Base-by-base conservation (phyloP, 2,797 vertebrate genomes). In the Sebastes wilsoni region DNA sequence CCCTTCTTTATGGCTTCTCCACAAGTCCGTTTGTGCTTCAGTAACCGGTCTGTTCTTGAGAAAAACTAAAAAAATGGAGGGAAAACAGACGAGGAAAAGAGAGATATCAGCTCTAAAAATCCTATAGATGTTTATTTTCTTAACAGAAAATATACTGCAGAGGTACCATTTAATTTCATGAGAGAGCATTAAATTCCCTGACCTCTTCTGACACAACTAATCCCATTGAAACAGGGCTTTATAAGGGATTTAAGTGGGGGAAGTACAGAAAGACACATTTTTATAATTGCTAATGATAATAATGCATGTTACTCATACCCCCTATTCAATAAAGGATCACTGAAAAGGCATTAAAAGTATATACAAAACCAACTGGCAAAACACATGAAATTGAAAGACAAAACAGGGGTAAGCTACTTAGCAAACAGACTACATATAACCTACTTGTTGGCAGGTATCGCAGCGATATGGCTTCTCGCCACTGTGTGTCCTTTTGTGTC, bases 381-480 rank as follows among this genome's bases (percentile, higher is more conserved):
- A n/a, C 4, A 52, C 20, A 28, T 3, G 5, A 27, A 54, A 13
- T 65, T 4, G 16, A 34, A 28, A 4, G 25, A 13, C n/a, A 11
- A 62, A 42, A 32, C 13, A 49, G 32, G 2, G 22, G 18, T 34
- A 62, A 62, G 42, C 59, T 65, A 56, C 18, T 46, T 32, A 36
- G 25, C 22, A 66, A 55, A 59, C 0, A 67, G n/a, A 62, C 38
- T 55, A 71, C 10, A 72, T 6, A 36, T 52, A 27, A 55, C 90
- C 30, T 92, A 97, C 97, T 95, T 97, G 99, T 96, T 98, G 98
- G 95, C 99, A 99, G 90, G 97, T 98, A 89, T 99, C 98, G 91
- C 99, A 99, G 93, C 98, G 97, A 93, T 99, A 99, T 95, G 99
- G 99, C 97, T 99, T 99, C 96, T 99, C 99, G 95, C 99, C 99